Base-by-base conservation (phyloP, 2,797 vertebrate species). In the Dallia pectoralis region DNA sequence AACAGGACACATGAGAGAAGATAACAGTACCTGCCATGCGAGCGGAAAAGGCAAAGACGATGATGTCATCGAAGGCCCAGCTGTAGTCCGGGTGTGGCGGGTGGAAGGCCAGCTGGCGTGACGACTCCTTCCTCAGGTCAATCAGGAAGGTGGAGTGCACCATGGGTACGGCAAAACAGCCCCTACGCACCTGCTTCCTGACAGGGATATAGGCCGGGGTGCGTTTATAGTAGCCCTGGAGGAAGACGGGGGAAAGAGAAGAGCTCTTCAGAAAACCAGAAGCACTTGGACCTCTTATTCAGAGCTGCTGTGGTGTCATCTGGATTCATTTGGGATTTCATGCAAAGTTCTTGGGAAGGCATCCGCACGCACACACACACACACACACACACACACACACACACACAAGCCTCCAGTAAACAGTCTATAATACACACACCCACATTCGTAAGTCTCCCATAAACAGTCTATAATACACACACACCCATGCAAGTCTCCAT, bases 11-110 rank as follows among this genome's bases (percentile, higher is more conserved):
- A n/a, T n/a, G 51, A 5, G 48, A 22, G 19, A 9, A n/a, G 63
- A 53, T 5, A 22, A n/a, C 65, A 44, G 76, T 84, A 95, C 97
- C 95, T 80, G 96, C 96, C 90, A 95, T 95, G 36, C 92, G 93
- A 79, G 95, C 95, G 51, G 96, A 96, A 81, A 89, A 96, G 0
- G 97, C 95, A n/a, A 98, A 98, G 70, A 98, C 94, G 15, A 98
- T 98, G 86, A 98, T 97, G 88, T 98, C 97, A 4, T 98, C 96
- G 9, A 96, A 96, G 32, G 96, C 87, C 94, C 96, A 96, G 73
- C 86, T 94, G 85, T 98, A 98, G 77, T 97, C 94, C 0, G 91
- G 87, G 76, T 96, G 95, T 0, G 96, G 96, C 0, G 96, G 97
- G 81, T 97, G 93, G 87, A 98, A 98, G 16, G 93, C 91, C 36